Evolutionary conservation across 2,797 vertebrate genomes (phyloP).

Genomic region (Psittacula echo): DNA sequence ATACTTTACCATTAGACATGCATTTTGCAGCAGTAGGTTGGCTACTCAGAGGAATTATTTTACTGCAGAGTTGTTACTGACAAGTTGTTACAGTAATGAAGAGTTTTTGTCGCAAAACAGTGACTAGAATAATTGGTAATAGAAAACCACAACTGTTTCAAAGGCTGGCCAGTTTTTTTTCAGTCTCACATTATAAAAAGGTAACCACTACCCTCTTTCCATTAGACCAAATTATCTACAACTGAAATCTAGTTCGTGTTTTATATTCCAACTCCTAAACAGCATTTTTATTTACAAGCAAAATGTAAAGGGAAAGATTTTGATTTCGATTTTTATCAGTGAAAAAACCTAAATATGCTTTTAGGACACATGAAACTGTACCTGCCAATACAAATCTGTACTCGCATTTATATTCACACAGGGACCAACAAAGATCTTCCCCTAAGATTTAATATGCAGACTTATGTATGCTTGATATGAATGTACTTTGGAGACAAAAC

Average conservation of each 20-base stretch:
- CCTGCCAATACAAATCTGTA: background rate
- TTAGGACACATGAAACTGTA: background rate
- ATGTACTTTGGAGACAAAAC: background rate
- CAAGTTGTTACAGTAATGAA: constrained; percentile 10
- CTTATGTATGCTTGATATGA: background rate
- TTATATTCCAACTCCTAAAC: background rate
- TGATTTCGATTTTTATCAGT: background rate
- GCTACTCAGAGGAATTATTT: background rate
- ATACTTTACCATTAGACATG: background rate
- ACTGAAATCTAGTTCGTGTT: background rate
- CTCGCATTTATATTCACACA: background rate
- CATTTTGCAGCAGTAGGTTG: background rate
- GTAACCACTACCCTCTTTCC: background rate
- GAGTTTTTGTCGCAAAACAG: background rate
- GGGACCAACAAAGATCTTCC: background rate
- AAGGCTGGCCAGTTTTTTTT: background rate
- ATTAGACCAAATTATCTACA: background rate
- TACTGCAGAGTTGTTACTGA: background rate
- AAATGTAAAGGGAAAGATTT: background rate
- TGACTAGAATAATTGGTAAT: background rate
- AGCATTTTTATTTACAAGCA: background rate
- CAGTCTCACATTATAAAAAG: background rate
- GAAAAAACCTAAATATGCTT: background rate
- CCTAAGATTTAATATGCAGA: background rate
- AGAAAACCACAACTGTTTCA: background rate